Base-by-base conservation (phyloP, 1,140 invertebrate species). In the Zaprionus davidi region DNA sequence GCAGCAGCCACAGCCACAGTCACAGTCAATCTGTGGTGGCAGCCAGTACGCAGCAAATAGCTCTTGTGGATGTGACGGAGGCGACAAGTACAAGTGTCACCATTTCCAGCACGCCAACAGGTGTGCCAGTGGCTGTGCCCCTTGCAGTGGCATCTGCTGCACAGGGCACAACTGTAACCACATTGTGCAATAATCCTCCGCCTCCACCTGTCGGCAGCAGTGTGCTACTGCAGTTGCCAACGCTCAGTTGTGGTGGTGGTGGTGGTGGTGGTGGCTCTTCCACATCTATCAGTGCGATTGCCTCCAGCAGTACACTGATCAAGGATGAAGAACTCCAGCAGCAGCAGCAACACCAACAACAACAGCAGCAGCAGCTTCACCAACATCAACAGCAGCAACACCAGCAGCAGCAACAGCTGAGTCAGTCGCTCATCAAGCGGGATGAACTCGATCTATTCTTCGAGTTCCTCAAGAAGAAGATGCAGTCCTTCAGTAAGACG, bases 401-500 rank as follows among this genome's bases (percentile, higher is more conserved):
- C 3, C 71, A 77, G 0, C 79, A 74, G 4, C 63, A 78, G 9
- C 72, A 79, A 12, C 67, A 82, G 20, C 38, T 77, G 22, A 69
- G 63, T 44, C 72, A 73, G 49, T 80, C 83, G 26, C 58, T 82
- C 41, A 77, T 83, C 56, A 84, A 85, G 34, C 78, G 88, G 0
- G 91, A 92, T 9, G 91, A 92, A 31, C 78, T 92, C 4, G 91
- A 92, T 76, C 65, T 92, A 41, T 92, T 92, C 44, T 92, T 92
- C 51, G 91, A 92, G 26, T 92, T 92, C 15, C 82, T 92, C 15
- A 92, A 92, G 36, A 92, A 92, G 72, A 92, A 92, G 66, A 92
- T 92, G 57, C 91, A 92, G 72, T 83, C 71, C 56, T 91, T 92
- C 41, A 81, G 82, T 55, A 90, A 87, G 22, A 81, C 83, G 12